Evolutionary conservation across 2,797 vertebrate species (phyloP), one percentile per base, ranked within the genome.

Genomic region (Apogon talboti): DNA sequence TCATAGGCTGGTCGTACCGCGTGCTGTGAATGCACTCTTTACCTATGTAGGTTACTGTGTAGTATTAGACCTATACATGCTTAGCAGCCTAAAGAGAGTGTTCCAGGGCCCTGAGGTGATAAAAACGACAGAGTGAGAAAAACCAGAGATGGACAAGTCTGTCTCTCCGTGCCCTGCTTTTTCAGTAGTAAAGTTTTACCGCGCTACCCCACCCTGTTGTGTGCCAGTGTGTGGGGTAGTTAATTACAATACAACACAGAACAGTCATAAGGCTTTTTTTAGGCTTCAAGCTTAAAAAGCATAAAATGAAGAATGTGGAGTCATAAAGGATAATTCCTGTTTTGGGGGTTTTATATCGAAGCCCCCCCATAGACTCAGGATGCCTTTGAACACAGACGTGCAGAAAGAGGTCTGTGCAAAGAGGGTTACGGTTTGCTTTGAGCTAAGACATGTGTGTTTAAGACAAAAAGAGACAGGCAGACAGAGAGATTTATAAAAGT

Each of bases 71-170:
- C 55, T 81, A 55, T 69, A 77, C 42, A 86, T 52, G 74, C 70
- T 71, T 68, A 77, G 74, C 71, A 50, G 76, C 69, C 66, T 74
- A 66, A 81, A 76, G 74, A 45, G n/a, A 73, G 55, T 51, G 24
- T 67, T 85, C 83, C 74, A 69, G 65, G 83, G 65, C 79, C 73
- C 86, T 63, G 55, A 78, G 84, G 91, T 88, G 90, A 92, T 93
- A 92, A 92, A 93, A 92, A 91, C 58, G 89, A 90, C 90, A 91
- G 58, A 70, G 75, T 93, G 91, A 93, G 88, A 89, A 89, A 91
- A 91, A 89, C 82, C 91, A 93, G 89, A 92, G 84, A 88, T 89
- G 80, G 80, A 88, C 74, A 42, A 79, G 85, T 89, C 86, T 81
- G 74, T 87, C 83, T 85, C 70, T 76, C 70, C 19, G 10, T 63